Evolutionary conservation across 2,797 vertebrate genomes (phyloP).

Genomic region (Phalanger gymnotis): DNA sequence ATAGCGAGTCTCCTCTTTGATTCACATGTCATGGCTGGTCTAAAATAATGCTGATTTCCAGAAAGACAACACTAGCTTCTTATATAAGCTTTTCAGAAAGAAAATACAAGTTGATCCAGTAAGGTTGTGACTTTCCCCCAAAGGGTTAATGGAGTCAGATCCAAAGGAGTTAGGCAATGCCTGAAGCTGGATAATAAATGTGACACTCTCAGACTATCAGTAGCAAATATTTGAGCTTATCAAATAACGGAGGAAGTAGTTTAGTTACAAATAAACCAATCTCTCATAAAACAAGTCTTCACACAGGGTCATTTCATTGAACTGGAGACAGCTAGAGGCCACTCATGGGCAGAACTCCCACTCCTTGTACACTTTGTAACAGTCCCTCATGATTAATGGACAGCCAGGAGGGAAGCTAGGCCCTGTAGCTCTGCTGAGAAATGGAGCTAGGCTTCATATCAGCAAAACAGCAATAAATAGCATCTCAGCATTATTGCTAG

Average conservation of each 20-base stretch:
- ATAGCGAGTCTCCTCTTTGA: neutral
- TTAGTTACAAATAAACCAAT: conserved; percentile 91
- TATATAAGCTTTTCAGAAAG: conserved; percentile 27
- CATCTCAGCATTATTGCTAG: conserved; percentile 83
- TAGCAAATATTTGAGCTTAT: conserved; percentile 92
- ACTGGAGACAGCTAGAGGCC: conserved; percentile 87
- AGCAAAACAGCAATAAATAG: conserved; percentile 85
- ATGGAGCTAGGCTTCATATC: conserved; percentile 80
- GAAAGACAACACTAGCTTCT: neutral
- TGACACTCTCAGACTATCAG: conserved; percentile 88
- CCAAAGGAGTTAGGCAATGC: conserved; percentile 82
- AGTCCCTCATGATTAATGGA: conserved; percentile 86
- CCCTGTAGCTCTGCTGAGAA: conserved; percentile 69
- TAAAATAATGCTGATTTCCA: neutral
- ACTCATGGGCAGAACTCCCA: conserved; percentile 82
- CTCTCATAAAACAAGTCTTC: conserved; percentile 88
- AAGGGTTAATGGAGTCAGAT: conserved; percentile 82
- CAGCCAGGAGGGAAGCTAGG: conserved; percentile 73
- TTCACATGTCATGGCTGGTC: neutral
- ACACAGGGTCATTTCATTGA: conserved; percentile 87
- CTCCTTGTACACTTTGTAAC: conserved; percentile 78
- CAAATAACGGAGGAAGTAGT: conserved; percentile 90
- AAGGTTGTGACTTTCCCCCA: conserved; percentile 43
- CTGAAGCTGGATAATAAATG: conserved; percentile 87
- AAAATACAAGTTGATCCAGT: conserved; percentile 22